Percentiles rank a stretch among this genome's conserved stretches.
phyloP scores from a whole-genome alignment of 2,113 vertebrate species.

The Archilochus colubris region DNA sequence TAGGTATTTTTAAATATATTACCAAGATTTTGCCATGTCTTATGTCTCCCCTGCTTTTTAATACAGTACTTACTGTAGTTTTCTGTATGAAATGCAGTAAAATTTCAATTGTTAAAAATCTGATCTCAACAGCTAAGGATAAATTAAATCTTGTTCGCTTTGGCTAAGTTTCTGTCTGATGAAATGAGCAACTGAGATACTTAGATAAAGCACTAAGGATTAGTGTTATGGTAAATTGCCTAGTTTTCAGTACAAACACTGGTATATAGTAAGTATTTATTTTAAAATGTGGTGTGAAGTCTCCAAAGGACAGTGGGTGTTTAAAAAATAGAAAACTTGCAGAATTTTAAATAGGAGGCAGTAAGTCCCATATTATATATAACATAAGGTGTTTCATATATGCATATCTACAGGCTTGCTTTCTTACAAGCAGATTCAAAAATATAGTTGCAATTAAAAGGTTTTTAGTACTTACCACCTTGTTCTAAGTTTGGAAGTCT shows the following conservation, averaged over 20 bases:
- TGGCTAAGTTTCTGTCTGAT: background rate
- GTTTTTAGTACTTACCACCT: background rate
- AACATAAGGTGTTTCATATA: background rate
- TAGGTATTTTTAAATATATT: background rate
- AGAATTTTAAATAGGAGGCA: background rate
- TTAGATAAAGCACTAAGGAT: background rate
- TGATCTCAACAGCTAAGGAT: background rate
- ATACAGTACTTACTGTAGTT: background rate
- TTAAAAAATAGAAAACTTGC: background rate
- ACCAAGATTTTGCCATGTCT: background rate
- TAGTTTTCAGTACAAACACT: background rate
- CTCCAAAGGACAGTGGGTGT: background rate
- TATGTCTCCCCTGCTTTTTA: background rate
- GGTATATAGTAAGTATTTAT: background rate
- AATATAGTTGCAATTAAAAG: background rate
- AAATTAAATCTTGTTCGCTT: background rate
- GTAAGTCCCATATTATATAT: background rate
- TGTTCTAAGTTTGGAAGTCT: background rate
- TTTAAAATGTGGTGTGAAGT: background rate
- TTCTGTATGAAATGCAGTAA: background rate
- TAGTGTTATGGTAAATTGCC: background rate
- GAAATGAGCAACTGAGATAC: background rate
- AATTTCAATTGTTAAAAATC: background rate
- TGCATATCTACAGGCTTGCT: accelerated
- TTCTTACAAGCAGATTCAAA: background rate